Evolutionary conservation across 2,888 invertebrate genomes (phyloP).

Genomic region (Sminthurides aquaticus): DNA sequence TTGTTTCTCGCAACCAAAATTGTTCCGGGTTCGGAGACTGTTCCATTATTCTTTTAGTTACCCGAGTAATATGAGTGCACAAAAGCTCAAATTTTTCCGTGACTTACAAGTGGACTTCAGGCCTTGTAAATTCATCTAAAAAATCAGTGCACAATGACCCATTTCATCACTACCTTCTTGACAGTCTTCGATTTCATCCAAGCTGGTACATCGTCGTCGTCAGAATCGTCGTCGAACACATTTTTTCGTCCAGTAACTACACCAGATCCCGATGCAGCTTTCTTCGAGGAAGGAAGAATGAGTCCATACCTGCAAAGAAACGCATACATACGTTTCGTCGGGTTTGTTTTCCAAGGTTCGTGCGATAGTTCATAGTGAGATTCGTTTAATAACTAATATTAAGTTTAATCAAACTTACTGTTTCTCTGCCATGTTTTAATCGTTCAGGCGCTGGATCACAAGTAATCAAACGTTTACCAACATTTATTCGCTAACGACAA

Average conservation of each 20-base stretch:
- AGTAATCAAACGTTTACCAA: no score
- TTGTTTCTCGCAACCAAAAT: no score
- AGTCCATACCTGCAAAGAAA: conserved; percentile 20
- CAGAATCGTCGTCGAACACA: conserved; percentile 24
- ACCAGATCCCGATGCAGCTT: background rate
- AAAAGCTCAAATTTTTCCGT: no score
- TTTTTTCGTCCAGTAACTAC: conserved; percentile 5
- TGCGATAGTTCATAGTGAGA: background rate
- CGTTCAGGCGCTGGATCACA: no score
- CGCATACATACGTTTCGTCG: background rate
- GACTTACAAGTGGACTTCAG: no score
- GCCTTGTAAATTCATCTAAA: no score
- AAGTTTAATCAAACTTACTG: conserved; percentile 1
- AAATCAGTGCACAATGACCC: no score
- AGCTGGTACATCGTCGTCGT: conserved; percentile 17
- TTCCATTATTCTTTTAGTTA: no score
- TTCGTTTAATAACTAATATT: no score
- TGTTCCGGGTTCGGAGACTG: no score
- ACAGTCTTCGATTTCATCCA: conserved; percentile 15
- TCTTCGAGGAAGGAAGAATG: conserved; percentile 15
- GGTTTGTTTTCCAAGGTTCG: background rate
- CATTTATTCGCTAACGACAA: no score
- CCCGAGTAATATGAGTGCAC: no score
- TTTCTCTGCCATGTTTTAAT: conserved; percentile 12
- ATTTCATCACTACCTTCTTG: background rate